Evolutionary conservation across 2,113 vertebrate genomes (phyloP), one percentile per base, ranked within the genome.

Genomic region (Elanoides forficatus): DNA sequence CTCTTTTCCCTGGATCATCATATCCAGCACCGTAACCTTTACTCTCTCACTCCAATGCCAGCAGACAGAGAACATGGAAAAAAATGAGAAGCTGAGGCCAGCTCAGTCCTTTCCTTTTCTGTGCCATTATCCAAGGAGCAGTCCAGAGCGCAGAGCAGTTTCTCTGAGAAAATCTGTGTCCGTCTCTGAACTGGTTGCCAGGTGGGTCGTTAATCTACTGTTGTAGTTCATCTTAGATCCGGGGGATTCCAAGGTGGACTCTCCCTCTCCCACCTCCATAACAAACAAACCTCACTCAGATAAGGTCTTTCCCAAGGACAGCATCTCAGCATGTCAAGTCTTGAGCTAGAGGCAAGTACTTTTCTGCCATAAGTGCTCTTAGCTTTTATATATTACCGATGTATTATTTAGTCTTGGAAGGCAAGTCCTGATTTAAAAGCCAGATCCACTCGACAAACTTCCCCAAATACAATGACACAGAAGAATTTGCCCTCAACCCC

Each of bases 151-250:
- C 96, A 71, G 60, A 96, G 29, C 65, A 60, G 19, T 81, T 58
- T 30, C 47, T 30, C 92, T 97, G 96, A 98, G 95, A 73, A 98
- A 98, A 88, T 98, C 98, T 36, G 98, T 98, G 66, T 98, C 98
- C 2, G 99, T 99, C 72, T 98, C 98, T 21, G 98, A 99, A 73
- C 86, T 99, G 81, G 98, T 99, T 53, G 97, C 98, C 89, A 97
- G 98, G 99, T 99, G 95, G 93, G 98, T 96, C 38, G 29, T 52
- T 36, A 25, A 52, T 40, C 48, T 65, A 8, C 0, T 1, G 10
- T 4, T 78, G 34, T 27, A 55, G 15, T 10, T 88, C 48, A 20
- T 4, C 16, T 52, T 47, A 47, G 27, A 18, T 10, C 36, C 8
- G 0, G 14, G 42, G 29, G 18, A 2, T 16, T 88, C 30, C 56